Evolutionary conservation across 1,140 invertebrate species (phyloP).

Genomic region (Drosophila subpulchrella): DNA sequence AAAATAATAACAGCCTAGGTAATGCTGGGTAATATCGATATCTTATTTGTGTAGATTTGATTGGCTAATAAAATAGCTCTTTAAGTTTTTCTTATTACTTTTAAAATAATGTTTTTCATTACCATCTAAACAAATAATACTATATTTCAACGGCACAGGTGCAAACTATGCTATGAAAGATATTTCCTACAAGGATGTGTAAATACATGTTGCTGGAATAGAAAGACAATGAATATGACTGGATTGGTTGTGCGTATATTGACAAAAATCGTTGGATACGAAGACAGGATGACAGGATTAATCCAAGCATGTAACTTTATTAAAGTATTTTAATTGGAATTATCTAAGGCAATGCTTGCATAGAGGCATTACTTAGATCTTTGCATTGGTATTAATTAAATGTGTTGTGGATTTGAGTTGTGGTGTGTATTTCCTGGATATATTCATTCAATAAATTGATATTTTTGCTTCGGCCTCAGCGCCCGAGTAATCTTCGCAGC

Average conservation of each 20-base stretch:
- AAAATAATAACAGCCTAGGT: too few species aligned
- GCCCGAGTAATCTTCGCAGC: constrained; percentile 28
- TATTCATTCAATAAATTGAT: constrained; percentile 46
- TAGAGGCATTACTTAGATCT: constrained; percentile 27
- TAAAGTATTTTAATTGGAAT: constrained; percentile 48
- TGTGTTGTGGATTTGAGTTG: constrained; percentile 20
- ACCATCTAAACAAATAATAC: background rate
- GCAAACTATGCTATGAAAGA: background rate
- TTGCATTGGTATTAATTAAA: constrained; percentile 24
- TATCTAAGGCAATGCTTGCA: constrained; percentile 28
- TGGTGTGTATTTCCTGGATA: constrained; percentile 15
- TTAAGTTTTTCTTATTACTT: too few species aligned
- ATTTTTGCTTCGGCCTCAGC: constrained; percentile 16
- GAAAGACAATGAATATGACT: constrained; percentile 31
- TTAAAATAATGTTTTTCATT: too few species aligned
- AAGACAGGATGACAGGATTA: constrained; percentile 34
- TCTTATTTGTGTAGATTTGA: too few species aligned
- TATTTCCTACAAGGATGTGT: background rate
- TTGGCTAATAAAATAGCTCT: too few species aligned
- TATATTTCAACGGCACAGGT: background rate
- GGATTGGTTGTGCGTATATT: constrained; percentile 39
- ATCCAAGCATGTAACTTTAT: constrained; percentile 64
- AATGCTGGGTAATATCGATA: too few species aligned
- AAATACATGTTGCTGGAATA: background rate
- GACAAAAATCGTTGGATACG: constrained; percentile 16